Conservation (phyloP, 2,888 invertebrate species). For the Serrognathus titanus region DNA sequence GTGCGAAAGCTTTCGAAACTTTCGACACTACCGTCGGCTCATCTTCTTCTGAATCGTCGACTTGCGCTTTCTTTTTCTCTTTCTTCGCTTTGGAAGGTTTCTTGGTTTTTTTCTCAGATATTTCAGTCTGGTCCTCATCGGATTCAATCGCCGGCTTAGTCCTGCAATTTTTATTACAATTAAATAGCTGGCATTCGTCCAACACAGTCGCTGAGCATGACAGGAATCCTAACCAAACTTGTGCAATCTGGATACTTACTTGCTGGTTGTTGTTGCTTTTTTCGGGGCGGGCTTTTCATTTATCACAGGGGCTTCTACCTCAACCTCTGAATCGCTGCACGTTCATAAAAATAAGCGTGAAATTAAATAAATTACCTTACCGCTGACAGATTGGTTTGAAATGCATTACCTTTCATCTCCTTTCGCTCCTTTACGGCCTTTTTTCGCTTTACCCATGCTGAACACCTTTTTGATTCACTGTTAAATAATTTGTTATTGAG, state of each 20-base stretch:
- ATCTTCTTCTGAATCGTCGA: constrained; percentile 42
- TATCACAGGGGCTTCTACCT: constrained; percentile 36
- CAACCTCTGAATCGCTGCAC: constrained; percentile 63
- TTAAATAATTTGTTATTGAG: constrained; percentile 30
- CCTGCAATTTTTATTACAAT: constrained; percentile 10
- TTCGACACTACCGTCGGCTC: constrained; percentile 45
- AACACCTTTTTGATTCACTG: constrained; percentile 27
- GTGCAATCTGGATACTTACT: constrained; percentile 27
- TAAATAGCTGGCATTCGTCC: not conserved
- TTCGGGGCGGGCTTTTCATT: constrained; percentile 38
- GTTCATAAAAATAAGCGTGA: constrained; percentile 16
- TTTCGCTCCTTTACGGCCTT: constrained; percentile 72
- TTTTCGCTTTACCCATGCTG: constrained; percentile 77
- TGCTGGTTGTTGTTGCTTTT: constrained; percentile 37
- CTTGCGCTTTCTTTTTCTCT: constrained; percentile 38
- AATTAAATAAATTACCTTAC: constrained; percentile 15
- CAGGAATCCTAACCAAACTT: constrained; percentile 10
- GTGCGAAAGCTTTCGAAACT: constrained; percentile 55
- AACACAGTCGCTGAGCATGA: not conserved
- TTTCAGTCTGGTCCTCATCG: constrained; percentile 22
- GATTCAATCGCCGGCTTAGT: constrained; percentile 48
- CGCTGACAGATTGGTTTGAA: constrained; percentile 29
- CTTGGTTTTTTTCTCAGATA: constrained; percentile 49
- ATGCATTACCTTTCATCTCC: constrained; percentile 69
- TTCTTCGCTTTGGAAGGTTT: constrained; percentile 39